Base-by-base conservation (phyloP, 2,797 vertebrate species). In the Myotis findleyi region DNA sequence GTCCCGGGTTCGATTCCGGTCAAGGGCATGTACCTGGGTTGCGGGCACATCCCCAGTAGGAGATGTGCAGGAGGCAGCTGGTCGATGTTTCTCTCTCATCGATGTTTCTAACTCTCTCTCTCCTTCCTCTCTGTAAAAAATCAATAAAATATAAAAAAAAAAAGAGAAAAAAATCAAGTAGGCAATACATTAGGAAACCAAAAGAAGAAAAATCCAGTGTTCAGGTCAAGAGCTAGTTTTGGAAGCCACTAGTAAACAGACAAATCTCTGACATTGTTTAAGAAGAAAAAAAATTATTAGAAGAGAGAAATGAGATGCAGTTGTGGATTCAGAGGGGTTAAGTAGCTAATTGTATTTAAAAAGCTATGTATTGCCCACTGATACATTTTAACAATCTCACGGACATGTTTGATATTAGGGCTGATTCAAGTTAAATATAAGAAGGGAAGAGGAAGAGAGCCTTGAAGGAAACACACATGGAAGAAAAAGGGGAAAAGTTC, bases 391-490 rank as follows among this genome's bases (percentile, higher is more conserved):
- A 47, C 80, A 49, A 57, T 80, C n/a, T 90, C 30, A 73, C 8
- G 3, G 53, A 41, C 91, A 86, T 87, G 85, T 11, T 51, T 73
- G 47, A 33, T 62, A 89, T 83, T 25, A 49, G 47, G 53, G 62
- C 30, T 95, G 62, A 80, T 57, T 82, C 16, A 73, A 91, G 49
- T 86, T 77, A 73, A 75, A 80, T 87, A 75, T 30, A n/a, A 55
- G 68, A 89, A 69, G 68, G 41, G 27, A 47, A 80, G 27, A 71
- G 47, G 38, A 2, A 25, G 27, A 77, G 33, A 51, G 5, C 11
- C 14, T 64, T 93, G 55, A 82, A 85, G 27, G 9, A 94, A 82
- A 83, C 17, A 87, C 6, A 80, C 5, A 5, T 33, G 25, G 8
- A 62, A 41, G 41, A 90, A 87, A 62, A 17, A 16, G 9, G 14